Base-by-base conservation (phyloP, 2,888 invertebrate genomes). In the Patella ulyssiponensis region DNA sequence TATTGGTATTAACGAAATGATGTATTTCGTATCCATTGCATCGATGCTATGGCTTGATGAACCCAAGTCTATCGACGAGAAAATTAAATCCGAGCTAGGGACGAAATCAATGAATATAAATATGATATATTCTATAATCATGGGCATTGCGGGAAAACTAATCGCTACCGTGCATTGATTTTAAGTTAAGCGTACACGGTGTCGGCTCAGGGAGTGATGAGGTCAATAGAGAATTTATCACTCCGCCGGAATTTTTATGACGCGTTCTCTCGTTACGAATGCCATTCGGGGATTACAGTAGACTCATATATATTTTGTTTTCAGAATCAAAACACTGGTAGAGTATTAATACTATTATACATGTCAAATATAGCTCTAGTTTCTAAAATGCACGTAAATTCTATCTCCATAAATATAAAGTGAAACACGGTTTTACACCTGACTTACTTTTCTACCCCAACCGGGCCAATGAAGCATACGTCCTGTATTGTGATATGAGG, bases 91-190 rank as follows among this genome's bases (percentile, higher is more conserved):
- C 20, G 17, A 64, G 64, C 64, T 64, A 64, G 64, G 23, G 20
- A 20, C 14, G 64, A 64, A 64, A 64, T 64, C 64, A 64, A 64
- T 64, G 64, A 23, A 64, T 23, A 64, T 64, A 64, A 64, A 64
- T 20, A 64, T 64, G 64, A 64, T 64, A 64, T 64, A 64, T 64
- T 64, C 23, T 23, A 64, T 23, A 64, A 64, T 64, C 64, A 64
- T 64, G 64, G 9, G 64, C 20, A 64, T 64, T 64, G 64, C 23
- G 64, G 64, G 64, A 64, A 64, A 64, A 64, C 64, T 64, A 64
- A 64, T 64, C 64, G 23, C 64, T 64, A 64, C 64, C 64, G 64
- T 64, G 64, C 64, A 64, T 64, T 64, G 64, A 64, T 64, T 64
- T 64, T 23, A 64, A 64, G 64, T 64, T 64, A 64, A 64, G 64